A percentile compares a stretch with the other conserved stretches of the same genome.
These are phyloP conservation scores for Harpegnathos saltator DNA, from an alignment of 1,140 invertebrate genomes.

Conservation along the genomic window DNA sequence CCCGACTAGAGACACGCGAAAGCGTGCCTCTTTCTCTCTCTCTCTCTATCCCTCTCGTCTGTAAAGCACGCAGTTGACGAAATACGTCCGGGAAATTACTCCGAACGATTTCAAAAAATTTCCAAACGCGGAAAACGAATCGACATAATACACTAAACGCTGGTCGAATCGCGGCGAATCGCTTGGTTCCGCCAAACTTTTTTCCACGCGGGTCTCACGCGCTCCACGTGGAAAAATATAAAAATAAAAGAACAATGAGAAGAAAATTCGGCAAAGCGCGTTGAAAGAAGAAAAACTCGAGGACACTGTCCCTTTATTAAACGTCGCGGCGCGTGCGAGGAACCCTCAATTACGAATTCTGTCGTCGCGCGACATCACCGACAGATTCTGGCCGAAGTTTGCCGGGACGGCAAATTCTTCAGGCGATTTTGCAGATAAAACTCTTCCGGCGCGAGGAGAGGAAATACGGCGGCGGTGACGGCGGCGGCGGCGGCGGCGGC, in stretches of 20 bases:
- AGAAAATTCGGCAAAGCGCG: too few relatives aligned
- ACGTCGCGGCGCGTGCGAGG: not conserved
- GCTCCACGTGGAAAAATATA: not conserved
- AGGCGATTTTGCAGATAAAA: slow-evolving; percentile 40
- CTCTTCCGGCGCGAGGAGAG: not conserved
- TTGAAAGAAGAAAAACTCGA: too few relatives aligned
- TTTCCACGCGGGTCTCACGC: not conserved
- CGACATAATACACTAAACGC: not conserved
- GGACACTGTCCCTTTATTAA: slow-evolving; percentile 12
- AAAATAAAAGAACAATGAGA: too few relatives aligned
- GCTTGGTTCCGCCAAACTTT: not conserved
- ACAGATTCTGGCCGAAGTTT: slow-evolving; percentile 30
- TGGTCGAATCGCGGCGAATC: not conserved
- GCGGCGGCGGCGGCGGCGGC: too few relatives aligned
- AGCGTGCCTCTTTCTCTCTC: not conserved
- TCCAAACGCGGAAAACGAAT: not conserved
- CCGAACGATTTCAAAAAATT: not conserved
- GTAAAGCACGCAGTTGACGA: not conserved
- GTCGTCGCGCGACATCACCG: not conserved
- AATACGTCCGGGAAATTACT: not conserved
- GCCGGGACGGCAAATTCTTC: slow-evolving; percentile 18
- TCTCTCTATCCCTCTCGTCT: not conserved
- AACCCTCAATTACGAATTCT: slow-evolving; percentile 6
- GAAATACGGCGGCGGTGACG: too few relatives aligned
- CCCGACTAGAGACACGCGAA: not conserved